Evolutionary conservation across 2,797 vertebrate genomes (phyloP).

Genomic region (Sebastes cheni): DNA sequence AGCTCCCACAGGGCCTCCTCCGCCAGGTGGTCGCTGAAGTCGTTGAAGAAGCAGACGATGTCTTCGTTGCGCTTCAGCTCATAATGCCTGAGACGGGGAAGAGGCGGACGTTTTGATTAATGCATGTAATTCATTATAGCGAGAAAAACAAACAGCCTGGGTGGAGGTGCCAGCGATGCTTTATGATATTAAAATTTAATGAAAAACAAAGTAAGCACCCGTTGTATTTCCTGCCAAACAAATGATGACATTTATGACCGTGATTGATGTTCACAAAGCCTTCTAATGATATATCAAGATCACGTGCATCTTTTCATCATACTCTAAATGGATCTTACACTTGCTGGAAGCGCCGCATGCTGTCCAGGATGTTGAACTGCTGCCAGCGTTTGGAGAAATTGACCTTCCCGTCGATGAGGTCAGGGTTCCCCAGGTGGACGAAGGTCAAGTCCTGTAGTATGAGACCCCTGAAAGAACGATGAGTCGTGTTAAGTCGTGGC

Average conservation of each 20-base stretch:
- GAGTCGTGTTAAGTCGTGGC: not conserved
- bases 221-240: constrained; percentile 19
- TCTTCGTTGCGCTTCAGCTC: constrained; percentile 96
- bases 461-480: constrained; percentile 86
- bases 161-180: not conserved
- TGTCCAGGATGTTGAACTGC: constrained; percentile 99
- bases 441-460: constrained; percentile 98
- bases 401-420: constrained; percentile 95
- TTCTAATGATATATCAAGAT: constrained; percentile 3
- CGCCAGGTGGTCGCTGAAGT: constrained; percentile 98
- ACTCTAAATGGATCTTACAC: constrained; percentile 80
- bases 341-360: constrained; percentile 99
- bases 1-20: constrained; percentile 99
- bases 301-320: not conserved
- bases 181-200: constrained; percentile 23
- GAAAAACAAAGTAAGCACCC: constrained; percentile 5
- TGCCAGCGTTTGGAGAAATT: constrained; percentile 99
- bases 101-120: not conserved
- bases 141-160: not conserved
- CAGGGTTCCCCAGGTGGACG: constrained; percentile 97
- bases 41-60: constrained; percentile 98
- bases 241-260: constrained; percentile 8
- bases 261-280: constrained; percentile 15
- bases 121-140: not conserved
- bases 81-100: constrained; percentile 86